These are phyloP conservation scores for Amphilophus citrinellus DNA, from an alignment of 2,113 vertebrate species.

Conservation along the genomic window DNA sequence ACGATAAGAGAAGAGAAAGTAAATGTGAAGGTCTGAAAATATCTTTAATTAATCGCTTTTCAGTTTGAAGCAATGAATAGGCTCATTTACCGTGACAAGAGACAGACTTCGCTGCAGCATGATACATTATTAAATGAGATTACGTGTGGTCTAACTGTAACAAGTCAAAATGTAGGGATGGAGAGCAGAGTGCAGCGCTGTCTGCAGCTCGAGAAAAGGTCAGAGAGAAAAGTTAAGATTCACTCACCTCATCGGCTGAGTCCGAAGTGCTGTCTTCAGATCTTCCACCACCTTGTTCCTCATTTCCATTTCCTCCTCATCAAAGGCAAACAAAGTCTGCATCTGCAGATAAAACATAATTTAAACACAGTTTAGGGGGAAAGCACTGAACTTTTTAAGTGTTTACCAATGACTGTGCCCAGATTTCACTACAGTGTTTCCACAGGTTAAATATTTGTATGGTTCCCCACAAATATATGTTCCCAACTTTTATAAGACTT, in stretches of 20 bases:
- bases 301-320: constrained; percentile 96
- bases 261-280: constrained; percentile 95
- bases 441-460: too few species aligned
- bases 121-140: constrained; percentile 14
- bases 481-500: neutral
- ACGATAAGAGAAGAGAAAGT: neutral
- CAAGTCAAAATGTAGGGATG: constrained; percentile 9
- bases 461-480: neutral
- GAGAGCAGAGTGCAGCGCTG: neutral
- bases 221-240: neutral
- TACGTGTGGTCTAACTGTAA: constrained; percentile 5
- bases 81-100: constrained; percentile 13
- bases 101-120: neutral
- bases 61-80: constrained; percentile 12
- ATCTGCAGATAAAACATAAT: constrained; percentile 81
- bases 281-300: constrained; percentile 97
- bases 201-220: neutral
- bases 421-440: too few species aligned
- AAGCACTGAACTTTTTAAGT: too few species aligned
- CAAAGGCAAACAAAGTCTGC: constrained; percentile 94
- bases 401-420: too few species aligned
- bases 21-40: constrained; percentile 23
- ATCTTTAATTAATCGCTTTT: constrained; percentile 17
- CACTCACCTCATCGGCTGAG: constrained; percentile 95
- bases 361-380: too few species aligned